Evolutionary conservation across 2,113 vertebrate genomes (phyloP).

Genomic region (Empidonax traillii): DNA sequence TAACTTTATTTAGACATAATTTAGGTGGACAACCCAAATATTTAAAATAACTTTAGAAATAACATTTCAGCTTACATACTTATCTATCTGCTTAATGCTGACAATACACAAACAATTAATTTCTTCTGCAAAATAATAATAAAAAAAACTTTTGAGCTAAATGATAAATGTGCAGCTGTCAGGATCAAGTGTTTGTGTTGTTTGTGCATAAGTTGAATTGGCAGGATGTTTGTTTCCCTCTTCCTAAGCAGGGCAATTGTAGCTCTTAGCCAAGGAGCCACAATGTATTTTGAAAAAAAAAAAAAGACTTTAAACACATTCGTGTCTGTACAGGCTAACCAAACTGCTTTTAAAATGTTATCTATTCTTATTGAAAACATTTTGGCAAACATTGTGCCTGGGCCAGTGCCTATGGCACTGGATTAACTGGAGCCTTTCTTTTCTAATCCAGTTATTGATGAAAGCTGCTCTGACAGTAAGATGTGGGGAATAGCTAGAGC

Average conservation of each 20-base stretch:
- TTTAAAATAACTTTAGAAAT: conserved; percentile 25
- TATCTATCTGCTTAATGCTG: neutral
- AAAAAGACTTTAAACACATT: neutral
- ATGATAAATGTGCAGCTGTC: neutral
- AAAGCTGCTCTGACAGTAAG: neutral
- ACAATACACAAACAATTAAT: neutral
- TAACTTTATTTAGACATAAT: conserved; percentile 7
- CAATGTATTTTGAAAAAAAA: neutral
- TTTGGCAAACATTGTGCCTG: neutral
- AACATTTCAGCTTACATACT: neutral
- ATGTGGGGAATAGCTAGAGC: neutral
- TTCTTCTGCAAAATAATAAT: neutral
- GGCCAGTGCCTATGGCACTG: neutral
- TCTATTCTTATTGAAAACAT: neutral
- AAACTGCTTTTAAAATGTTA: neutral
- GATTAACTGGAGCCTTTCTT: neutral
- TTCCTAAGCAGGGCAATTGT: neutral
- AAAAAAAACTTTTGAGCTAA: neutral
- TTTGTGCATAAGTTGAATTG: neutral
- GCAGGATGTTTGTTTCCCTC: neutral
- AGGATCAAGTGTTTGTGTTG: neutral
- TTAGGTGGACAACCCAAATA: conserved; percentile 17
- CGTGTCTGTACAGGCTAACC: neutral
- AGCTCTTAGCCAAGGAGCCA: neutral
- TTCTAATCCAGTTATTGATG: neutral